Evolutionary conservation across 2,113 vertebrate species (phyloP).

Genomic region (Labeo rohita): DNA sequence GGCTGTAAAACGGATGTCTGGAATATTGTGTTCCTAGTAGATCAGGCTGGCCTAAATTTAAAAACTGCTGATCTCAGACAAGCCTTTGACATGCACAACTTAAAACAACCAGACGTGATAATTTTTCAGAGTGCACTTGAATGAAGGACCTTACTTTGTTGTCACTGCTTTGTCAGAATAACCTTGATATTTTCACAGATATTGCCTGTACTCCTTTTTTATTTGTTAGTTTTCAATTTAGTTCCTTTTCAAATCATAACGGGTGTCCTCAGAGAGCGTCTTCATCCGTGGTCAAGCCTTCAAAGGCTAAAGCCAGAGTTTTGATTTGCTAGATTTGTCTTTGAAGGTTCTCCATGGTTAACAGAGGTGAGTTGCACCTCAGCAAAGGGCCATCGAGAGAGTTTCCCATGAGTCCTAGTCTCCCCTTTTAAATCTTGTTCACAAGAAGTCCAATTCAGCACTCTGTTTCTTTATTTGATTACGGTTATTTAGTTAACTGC

Average conservation of each 20-base stretch:
- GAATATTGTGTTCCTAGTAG: background rate
- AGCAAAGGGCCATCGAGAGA: background rate
- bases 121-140: conserved; percentile 1
- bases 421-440: conserved; percentile 1
- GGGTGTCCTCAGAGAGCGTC: background rate
- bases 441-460: background rate
- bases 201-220: background rate
- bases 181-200: background rate
- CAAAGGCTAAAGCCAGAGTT: conserved; percentile 2
- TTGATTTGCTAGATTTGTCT: conserved; percentile 43
- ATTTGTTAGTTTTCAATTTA: background rate
- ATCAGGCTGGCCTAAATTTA: background rate
- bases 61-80: background rate
- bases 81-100: background rate
- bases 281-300: conserved; percentile 11
- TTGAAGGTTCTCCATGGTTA: conserved; percentile 14
- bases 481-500: conserved; percentile 61
- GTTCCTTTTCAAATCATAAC: background rate
- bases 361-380: background rate
- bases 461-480: conserved; percentile 42
- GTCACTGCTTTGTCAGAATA: conserved; percentile 6
- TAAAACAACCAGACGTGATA: background rate
- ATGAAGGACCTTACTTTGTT: background rate
- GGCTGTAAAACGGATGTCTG: background rate
- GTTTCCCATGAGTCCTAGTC: conserved; percentile 3